These are phyloP conservation scores for Phrynosoma blainvillii DNA, from an alignment of 2,113 vertebrate species.

Conservation along the genomic window DNA sequence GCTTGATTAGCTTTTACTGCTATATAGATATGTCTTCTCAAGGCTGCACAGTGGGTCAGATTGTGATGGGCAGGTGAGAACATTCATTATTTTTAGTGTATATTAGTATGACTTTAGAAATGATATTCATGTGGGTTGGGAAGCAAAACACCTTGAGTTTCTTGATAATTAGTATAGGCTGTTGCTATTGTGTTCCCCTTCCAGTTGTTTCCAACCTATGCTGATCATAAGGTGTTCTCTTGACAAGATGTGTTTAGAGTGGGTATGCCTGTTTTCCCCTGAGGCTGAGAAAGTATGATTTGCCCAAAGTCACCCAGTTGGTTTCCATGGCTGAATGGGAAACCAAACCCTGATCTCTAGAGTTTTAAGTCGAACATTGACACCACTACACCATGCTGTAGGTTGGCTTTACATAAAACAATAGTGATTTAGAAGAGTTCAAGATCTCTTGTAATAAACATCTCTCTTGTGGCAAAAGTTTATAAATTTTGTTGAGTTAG, in stretches of 20 bases:
- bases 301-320: no score
- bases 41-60: background rate
- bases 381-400: background rate
- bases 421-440: background rate
- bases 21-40: background rate
- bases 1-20: background rate
- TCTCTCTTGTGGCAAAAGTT: background rate
- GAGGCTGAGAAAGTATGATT: no score
- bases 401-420: background rate
- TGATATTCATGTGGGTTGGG: background rate
- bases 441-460: background rate
- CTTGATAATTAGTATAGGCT: background rate
- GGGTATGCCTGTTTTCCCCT: no score
- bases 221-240: no score
- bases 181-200: background rate
- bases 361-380: no score
- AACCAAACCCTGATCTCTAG: no score
- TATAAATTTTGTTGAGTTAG: no score
- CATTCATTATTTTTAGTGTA: background rate
- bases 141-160: background rate
- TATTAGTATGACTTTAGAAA: background rate
- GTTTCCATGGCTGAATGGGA: no score
- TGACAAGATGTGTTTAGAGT: no score
- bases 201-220: no score
- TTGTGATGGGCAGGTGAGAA: background rate